Conservation (phyloP, 2,888 invertebrate genomes). For the Cerceris ruficornis region DNA sequence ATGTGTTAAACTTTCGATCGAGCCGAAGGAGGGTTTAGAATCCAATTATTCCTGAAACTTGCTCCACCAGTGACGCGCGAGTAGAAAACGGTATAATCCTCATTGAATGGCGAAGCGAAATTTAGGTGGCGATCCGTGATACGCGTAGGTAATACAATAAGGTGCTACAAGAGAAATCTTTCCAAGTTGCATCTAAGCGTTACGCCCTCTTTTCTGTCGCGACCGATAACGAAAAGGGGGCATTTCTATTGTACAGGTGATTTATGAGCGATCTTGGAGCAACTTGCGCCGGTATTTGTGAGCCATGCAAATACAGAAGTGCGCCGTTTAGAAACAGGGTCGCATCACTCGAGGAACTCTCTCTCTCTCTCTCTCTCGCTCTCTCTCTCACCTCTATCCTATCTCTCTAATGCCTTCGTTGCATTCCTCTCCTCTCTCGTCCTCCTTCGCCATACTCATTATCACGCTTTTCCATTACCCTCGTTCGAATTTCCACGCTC, state of each 20-base stretch:
- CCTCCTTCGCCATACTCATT: slow-evolving; percentile 59
- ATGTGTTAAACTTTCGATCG: too few relatives aligned
- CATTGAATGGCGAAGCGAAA: too few relatives aligned
- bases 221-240: slow-evolving; percentile 48
- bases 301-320: slow-evolving; percentile 59
- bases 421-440: slow-evolving; percentile 26
- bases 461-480: slow-evolving; percentile 72
- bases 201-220: background rate
- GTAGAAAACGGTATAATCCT: too few relatives aligned
- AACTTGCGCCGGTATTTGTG: slow-evolving; percentile 42
- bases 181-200: background rate
- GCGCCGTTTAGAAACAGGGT: slow-evolving; percentile 65
- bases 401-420: slow-evolving; percentile 36
- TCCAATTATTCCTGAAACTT: too few relatives aligned
- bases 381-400: slow-evolving; percentile 11
- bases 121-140: too few relatives aligned
- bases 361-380: slow-evolving; percentile 8
- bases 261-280: slow-evolving; percentile 50
- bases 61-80: too few relatives aligned
- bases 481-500: slow-evolving; percentile 69
- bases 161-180: too few relatives aligned
- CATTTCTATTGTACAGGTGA: slow-evolving; percentile 34
- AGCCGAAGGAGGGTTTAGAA: too few relatives aligned
- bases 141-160: too few relatives aligned
- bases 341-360: slow-evolving; percentile 57